Base-by-base conservation (phyloP, 2,888 invertebrate species). In the Oscheius onirici region DNA sequence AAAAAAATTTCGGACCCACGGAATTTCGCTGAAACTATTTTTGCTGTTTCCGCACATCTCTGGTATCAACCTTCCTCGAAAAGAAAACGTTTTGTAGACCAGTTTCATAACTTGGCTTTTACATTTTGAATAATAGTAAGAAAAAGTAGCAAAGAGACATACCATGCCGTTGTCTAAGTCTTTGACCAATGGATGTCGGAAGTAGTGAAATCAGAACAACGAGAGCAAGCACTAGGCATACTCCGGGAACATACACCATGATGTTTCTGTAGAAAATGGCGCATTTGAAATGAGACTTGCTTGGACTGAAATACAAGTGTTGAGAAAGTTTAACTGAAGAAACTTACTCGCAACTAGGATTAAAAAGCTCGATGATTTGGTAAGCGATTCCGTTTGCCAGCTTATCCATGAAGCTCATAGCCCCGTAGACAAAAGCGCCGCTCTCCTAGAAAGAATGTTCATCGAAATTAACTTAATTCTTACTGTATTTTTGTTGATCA, bases 341-440 rank as follows among this genome's bases (percentile, higher is more conserved):
- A 43, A 78, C 84, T 81, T 65, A 84, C 85, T 81, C 77, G 81
- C 85, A 86, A 61, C 74, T 80, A 13, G 91, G 90, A 81, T 90
- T 94, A 91, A 93, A 91, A 88, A 92, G 91, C 89, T 95, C 94
- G 74, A 95, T 93, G 1, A 93, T 87, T 76, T 94, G 91, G n/a
- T 95, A 93, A 20, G 93, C 93, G 34, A 93, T 88, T 0, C 96
- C 96, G 76, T 95, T 95, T 46, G 94, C 92, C 2, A 96, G 90
- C 90, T 96, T 96, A 88, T 96, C 95, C 26, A 93, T 92, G 88
- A 96, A 95, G 72, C 95, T 95, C 88, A 96, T 95, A 44, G 93
- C 92, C 34, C 95, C 95, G 88, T 95, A 96, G 52, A 96, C 93
- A 80, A 94, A 93, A 2, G 94, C 95, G 65, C 95, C 93, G 85